A percentile compares a stretch with the other conserved stretches of the same genome.
Evolutionary conservation across 2,113 vertebrate genomes (phyloP).

Genomic region (Bothrops jararaca): DNA sequence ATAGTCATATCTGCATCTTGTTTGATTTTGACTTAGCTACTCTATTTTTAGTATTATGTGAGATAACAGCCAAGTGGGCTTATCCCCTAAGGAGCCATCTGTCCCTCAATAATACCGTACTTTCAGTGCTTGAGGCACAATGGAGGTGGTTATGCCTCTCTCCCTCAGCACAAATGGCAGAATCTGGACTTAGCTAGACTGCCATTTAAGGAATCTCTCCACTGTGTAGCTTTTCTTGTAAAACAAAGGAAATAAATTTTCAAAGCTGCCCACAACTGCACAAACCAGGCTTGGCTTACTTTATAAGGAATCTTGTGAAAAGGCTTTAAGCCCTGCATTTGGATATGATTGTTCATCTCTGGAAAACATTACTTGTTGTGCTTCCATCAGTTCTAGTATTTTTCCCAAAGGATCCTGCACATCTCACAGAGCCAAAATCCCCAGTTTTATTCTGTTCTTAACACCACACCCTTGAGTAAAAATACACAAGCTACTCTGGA

Average conservation of each 20-base stretch:
- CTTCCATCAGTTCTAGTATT: conserved; percentile 15
- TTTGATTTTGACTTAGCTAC: neutral
- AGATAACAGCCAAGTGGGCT: neutral
- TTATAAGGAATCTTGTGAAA: conserved; percentile 23
- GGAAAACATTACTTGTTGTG: conserved; percentile 25
- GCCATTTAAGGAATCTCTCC: neutral
- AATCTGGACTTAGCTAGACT: neutral
- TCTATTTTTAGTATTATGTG: neutral
- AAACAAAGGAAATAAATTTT: neutral
- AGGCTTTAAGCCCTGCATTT: conserved; percentile 18
- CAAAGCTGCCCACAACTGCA: neutral
- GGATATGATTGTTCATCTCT: conserved; percentile 9
- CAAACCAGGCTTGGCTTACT: neutral
- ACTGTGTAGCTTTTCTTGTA: neutral
- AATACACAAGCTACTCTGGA: conserved; percentile 3
- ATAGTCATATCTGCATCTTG: neutral
- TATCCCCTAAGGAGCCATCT: neutral
- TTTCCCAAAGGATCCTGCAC: neutral
- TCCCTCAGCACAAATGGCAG: neutral
- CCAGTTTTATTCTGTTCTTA: conserved; percentile 21
- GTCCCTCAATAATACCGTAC: neutral
- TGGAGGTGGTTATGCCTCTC: neutral
- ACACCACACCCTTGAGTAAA: conserved; percentile 11
- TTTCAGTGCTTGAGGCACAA: neutral
- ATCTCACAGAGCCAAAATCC: conserved; percentile 23